Percentiles rank a stretch among this genome's conserved stretches.
Conservation (phyloP, 2,113 vertebrate species). For the Neodon shergylaensis region DNA sequence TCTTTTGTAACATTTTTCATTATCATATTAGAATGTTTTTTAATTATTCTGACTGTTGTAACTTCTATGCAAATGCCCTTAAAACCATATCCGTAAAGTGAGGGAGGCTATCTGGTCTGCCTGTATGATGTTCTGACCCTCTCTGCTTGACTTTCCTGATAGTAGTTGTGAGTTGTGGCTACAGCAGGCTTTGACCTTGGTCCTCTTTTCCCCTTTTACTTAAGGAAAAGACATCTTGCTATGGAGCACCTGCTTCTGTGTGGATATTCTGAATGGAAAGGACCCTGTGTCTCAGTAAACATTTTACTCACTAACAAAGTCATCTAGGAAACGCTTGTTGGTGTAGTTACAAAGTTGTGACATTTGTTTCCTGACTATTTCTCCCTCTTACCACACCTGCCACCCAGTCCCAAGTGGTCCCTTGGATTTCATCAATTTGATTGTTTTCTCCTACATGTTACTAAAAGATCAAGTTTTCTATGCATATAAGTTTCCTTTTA, state of each 20-base stretch:
- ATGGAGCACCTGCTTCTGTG: neutral
- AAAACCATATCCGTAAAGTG: neutral
- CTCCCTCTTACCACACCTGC: neutral
- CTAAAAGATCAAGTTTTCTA: neutral
- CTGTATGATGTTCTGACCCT: neutral
- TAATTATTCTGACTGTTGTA: neutral
- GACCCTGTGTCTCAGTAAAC: neutral
- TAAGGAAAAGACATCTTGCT: neutral
- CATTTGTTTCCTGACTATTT: neutral
- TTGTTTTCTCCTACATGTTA: neutral
- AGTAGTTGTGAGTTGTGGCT: neutral
- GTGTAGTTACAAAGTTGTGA: neutral
- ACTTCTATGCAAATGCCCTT: neutral
- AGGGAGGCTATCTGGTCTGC: neutral
- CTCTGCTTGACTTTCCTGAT: neutral
- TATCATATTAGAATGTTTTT: conserved; percentile 19
- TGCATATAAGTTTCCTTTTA: neutral
- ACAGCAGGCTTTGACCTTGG: neutral
- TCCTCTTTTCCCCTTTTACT: neutral
- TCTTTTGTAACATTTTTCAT: neutral
- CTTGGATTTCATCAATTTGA: neutral
- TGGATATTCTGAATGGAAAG: neutral
- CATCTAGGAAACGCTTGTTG: neutral
- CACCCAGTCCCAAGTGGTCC: neutral
- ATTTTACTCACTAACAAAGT: neutral